phyloP scores from a whole-genome alignment of 2,797 vertebrate species.

The Arnoldichthys spilopterus region DNA sequence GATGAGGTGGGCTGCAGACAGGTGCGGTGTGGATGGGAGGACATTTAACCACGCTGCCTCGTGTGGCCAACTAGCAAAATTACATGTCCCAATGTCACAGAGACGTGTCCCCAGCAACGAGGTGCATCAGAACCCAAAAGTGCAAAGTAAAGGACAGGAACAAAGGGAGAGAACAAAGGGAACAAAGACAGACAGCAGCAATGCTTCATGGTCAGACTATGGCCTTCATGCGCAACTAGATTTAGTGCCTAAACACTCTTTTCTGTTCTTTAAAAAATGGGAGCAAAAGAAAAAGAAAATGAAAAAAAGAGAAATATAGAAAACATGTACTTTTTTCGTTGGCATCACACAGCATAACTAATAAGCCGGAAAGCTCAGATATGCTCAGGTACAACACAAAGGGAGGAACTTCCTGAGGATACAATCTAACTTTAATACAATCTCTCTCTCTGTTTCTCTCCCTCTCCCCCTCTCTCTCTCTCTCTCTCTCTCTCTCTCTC shows the following conservation, averaged over 20 bases:
- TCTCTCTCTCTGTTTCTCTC: slow-evolving; percentile 56
- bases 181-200: slow-evolving; percentile 11
- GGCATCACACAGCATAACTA: slow-evolving; percentile 82
- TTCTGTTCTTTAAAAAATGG: neutral
- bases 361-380: slow-evolving; percentile 80
- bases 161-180: slow-evolving; percentile 30
- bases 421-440: slow-evolving; percentile 76
- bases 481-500: slow-evolving; percentile 59
- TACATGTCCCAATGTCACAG: slow-evolving; percentile 33
- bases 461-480: slow-evolving; percentile 52
- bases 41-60: slow-evolving; percentile 60
- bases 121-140: slow-evolving; percentile 6
- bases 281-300: neutral
- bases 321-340: slow-evolving; percentile 40
- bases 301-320: slow-evolving; percentile 55
- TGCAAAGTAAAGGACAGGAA: neutral
- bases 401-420: slow-evolving; percentile 82
- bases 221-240: neutral
- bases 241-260: neutral
- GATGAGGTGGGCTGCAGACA: slow-evolving; percentile 54
- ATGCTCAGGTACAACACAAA: slow-evolving; percentile 73
- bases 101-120: slow-evolving; percentile 8
- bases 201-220: neutral
- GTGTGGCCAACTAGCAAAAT: slow-evolving; percentile 56
- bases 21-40: slow-evolving; percentile 28